These are phyloP conservation scores for Lasioglossum leucozonium DNA, from an alignment of 2,888 invertebrate species.

Conservation along the genomic window DNA sequence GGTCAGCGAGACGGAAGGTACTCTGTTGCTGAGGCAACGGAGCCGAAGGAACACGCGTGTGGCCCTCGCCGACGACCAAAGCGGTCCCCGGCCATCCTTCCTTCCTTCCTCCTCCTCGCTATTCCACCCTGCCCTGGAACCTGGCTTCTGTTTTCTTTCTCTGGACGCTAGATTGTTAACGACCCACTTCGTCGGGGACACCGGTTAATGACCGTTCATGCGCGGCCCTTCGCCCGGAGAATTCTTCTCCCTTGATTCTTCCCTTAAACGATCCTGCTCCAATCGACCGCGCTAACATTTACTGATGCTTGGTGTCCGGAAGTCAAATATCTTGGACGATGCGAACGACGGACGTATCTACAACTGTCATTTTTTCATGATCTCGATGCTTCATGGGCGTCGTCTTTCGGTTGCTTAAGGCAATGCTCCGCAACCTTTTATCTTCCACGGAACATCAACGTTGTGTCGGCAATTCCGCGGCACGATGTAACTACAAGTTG, in stretches of 20 bases:
- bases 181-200: conserved; percentile 43
- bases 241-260: conserved; percentile 7
- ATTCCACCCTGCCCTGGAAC: conserved; percentile 41
- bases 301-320: not conserved
- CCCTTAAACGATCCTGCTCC: conserved; percentile 5
- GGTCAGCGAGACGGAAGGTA: conserved; percentile 81
- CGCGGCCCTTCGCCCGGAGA: conserved; percentile 14
- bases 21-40: conserved; percentile 81
- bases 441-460: too few species aligned
- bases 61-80: conserved; percentile 53
- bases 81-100: conserved; percentile 51
- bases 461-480: too few species aligned
- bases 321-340: not conserved
- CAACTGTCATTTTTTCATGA: too few species aligned
- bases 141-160: conserved; percentile 35
- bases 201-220: conserved; percentile 31
- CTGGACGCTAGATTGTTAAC: conserved; percentile 55
- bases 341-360: not conserved
- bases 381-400: too few species aligned
- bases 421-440: too few species aligned
- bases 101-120: conserved; percentile 56
- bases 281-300: not conserved
- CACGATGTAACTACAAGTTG: too few species aligned
- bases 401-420: too few species aligned
- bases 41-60: conserved; percentile 73